Conservation (phyloP, 2,113 vertebrate genomes). For the Heptranchias perlo region DNA sequence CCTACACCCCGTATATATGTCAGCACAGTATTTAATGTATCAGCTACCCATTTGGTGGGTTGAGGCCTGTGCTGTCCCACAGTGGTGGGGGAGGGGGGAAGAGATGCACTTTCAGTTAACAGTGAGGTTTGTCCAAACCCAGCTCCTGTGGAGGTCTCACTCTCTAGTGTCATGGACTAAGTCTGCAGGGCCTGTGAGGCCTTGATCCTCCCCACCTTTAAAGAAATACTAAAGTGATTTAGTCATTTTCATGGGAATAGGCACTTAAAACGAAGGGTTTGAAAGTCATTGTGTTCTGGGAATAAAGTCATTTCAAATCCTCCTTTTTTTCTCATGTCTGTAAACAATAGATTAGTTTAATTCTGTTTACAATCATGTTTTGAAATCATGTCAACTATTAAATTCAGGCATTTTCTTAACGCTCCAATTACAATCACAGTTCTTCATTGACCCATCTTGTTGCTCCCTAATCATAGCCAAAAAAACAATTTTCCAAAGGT, state of each 20-base stretch:
- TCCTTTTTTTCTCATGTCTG: neutral
- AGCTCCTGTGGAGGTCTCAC: neutral
- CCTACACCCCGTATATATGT: neutral
- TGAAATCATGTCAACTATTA: neutral
- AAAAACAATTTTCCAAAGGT: too few species aligned
- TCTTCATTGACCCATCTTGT: neutral
- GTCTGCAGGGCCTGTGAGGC: neutral
- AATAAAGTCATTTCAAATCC: neutral
- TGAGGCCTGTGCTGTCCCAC: neutral
- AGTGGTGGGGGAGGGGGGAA: neutral
- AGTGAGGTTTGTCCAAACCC: neutral
- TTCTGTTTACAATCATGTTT: neutral
- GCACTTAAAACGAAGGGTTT: slow-evolving; percentile 3
- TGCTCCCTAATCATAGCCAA: neutral
- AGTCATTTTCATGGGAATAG: neutral
- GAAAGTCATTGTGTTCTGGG: neutral
- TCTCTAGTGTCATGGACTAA: neutral
- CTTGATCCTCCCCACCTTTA: neutral
- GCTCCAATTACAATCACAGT: neutral
- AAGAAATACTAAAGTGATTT: neutral
- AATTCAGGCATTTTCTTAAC: neutral
- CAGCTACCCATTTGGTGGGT: neutral
- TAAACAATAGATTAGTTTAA: neutral
- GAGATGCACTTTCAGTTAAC: neutral
- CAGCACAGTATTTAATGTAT: neutral